phyloP scores from a whole-genome alignment of 2,797 vertebrate species.

The Rhabdomys pumilio region DNA sequence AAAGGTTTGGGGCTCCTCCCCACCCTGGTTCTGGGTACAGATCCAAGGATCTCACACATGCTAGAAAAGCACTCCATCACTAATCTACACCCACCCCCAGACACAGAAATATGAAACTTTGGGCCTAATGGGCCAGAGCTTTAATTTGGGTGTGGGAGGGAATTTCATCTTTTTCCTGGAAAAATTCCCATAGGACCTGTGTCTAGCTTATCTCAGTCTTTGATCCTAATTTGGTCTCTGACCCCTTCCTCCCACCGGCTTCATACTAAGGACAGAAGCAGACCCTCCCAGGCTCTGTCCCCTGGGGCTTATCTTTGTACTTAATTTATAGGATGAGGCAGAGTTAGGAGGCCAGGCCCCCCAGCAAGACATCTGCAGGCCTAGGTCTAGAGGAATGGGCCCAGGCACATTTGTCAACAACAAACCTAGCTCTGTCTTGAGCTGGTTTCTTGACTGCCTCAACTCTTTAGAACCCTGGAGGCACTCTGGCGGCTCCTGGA shows the following conservation, averaged over 20 bases:
- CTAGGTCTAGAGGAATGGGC: neutral
- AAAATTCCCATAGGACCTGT: fast-evolving
- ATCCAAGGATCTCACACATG: neutral
- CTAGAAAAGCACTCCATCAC: neutral
- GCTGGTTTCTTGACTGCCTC: fast-evolving
- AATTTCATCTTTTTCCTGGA: neutral
- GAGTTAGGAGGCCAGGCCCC: too few species aligned
- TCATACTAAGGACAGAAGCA: neutral
- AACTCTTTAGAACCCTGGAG: neutral
- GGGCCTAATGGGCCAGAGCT: neutral
- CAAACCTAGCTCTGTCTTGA: fast-evolving
- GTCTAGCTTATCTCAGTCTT: too few species aligned
- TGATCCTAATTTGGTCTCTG: neutral
- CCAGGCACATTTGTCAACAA: fast-evolving
- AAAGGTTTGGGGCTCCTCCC: neutral
- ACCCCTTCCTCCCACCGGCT: neutral
- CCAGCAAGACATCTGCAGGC: neutral
- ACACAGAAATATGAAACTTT: neutral
- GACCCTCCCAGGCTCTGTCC: neutral
- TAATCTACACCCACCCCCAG: neutral
- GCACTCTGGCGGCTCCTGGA: neutral
- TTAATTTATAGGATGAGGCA: neutral
- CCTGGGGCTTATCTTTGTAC: neutral
- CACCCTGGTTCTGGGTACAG: neutral
- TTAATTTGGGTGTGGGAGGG: neutral